Evolutionary conservation across 2,113 vertebrate genomes (phyloP), one percentile per base, ranked within the genome.

Genomic region (Nerophis ophidion): DNA sequence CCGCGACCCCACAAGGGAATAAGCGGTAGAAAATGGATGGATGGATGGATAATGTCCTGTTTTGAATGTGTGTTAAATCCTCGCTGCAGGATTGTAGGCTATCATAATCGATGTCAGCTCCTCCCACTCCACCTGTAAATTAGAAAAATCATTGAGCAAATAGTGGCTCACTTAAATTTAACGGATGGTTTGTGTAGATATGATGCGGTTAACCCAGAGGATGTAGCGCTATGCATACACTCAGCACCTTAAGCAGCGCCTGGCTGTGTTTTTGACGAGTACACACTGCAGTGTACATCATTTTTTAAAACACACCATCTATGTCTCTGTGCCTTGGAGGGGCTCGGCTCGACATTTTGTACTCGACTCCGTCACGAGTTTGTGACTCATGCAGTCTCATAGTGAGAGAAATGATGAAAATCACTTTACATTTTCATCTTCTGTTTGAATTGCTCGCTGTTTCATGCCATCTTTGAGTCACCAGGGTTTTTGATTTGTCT

Each of bases 371-470:
- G 50, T 59, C 17, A 40, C 56, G 49, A 54, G 46, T 63, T 54
- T 11, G 35, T 79, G 71, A 81, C 46, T 77, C 71, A 74, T 48
- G 8, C 55, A 16, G 8, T 40, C 42, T 35, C 35, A 46, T 5
- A 65, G 57, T 1, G 16, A 33, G 11, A 60, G 33, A 53, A 16
- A 61, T 17, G 19, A 48, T 13, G 8, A 50, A 57, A 66, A 55
- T n/a, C 4, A 45, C 19, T 17, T 50, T 9, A 59, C 36, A 38
- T 65, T n/a, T 55, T 68, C 35, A 58, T 62, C 70, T 58, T 8
- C 26, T 40, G 54, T 63, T 74, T 71, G 57, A 66, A 60, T 65
- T 56, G 59, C 63, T 68, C 62, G 61, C 53, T 15, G 68, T 65
- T 58, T 19, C 1, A n/a, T 12, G 57, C 48, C 16, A 2, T 16